Evolutionary conservation across 2,113 vertebrate species (phyloP).

Genomic region (Pachycephala philippinensis): DNA sequence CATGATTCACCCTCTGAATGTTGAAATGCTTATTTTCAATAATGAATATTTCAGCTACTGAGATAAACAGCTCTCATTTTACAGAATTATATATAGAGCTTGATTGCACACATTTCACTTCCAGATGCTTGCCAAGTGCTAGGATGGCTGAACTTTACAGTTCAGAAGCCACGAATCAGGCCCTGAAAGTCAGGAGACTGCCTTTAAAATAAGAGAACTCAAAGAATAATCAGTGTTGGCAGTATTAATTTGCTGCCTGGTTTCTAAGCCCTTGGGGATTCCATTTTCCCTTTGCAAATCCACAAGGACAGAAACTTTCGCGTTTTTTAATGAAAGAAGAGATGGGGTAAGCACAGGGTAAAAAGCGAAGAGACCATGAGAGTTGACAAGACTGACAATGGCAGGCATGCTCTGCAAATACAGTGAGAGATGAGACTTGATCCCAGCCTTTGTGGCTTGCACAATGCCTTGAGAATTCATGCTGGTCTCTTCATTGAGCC

Average conservation of each 20-base stretch:
- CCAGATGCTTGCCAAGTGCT: constrained; percentile 5
- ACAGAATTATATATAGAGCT: constrained; percentile 17
- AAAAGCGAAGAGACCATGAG: neutral
- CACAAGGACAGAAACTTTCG: neutral
- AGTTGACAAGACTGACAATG: constrained; percentile 38
- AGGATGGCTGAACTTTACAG: constrained; percentile 45
- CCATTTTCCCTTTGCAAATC: constrained; percentile 23
- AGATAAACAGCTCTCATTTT: constrained; percentile 49
- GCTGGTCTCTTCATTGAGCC: neutral
- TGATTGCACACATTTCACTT: neutral
- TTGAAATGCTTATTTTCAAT: constrained; percentile 37
- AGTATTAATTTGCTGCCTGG: constrained; percentile 52
- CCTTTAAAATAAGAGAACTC: constrained; percentile 45
- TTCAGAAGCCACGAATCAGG: constrained; percentile 23
- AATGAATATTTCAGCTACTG: constrained; percentile 26
- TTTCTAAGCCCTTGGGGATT: constrained; percentile 34
- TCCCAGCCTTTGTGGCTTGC: neutral
- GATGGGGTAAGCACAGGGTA: neutral
- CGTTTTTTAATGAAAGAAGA: neutral
- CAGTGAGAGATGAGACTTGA: constrained; percentile 3
- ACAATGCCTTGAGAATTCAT: neutral
- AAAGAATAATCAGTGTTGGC: constrained; percentile 35
- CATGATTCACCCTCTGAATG: neutral
- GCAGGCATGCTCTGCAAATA: neutral
- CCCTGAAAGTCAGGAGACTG: constrained; percentile 7